Evolutionary conservation across 2,888 invertebrate genomes (phyloP).

Genomic region (Mesorhabditis spiculigera): DNA sequence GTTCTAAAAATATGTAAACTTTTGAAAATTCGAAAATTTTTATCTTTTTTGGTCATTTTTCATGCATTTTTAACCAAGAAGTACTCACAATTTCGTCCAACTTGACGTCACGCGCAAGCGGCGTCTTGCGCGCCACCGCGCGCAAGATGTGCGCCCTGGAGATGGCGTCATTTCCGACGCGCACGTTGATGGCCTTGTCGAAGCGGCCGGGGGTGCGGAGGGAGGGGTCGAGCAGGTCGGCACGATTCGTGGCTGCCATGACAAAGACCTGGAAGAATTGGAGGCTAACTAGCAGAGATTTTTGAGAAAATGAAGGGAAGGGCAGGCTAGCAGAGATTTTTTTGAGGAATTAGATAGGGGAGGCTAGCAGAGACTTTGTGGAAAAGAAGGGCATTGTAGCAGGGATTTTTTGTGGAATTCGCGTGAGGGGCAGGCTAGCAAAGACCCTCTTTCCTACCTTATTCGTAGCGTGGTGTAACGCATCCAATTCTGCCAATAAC

Average conservation of each 20-base stretch:
- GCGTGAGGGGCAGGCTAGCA: background rate
- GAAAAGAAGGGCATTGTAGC: no score
- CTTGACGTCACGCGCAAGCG: constrained; percentile 35
- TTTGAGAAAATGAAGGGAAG: background rate
- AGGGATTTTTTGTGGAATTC: background rate
- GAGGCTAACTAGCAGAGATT: background rate
- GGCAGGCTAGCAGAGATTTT: no score
- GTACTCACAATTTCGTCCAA: constrained; percentile 31
- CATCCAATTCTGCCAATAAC: constrained; percentile 89
- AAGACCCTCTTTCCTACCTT: background rate
- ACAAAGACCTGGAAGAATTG: constrained; percentile 63
- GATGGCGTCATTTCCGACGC: constrained; percentile 74
- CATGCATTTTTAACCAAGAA: background rate
- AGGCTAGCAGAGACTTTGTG: no score
- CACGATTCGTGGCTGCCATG: constrained; percentile 90
- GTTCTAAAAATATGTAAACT: no score
- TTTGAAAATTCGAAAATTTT: no score
- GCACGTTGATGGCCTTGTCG: constrained; percentile 90
- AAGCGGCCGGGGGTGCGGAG: constrained; percentile 88
- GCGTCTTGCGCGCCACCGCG: constrained; percentile 74
- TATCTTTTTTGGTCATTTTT: no score
- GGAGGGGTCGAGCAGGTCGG: constrained; percentile 90
- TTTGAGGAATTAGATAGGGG: no score
- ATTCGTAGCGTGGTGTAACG: constrained; percentile 64
- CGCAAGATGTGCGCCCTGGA: constrained; percentile 78